Evolutionary conservation across 2,797 vertebrate genomes (phyloP).

Genomic region (Pseudotriccus pelzelni): DNA sequence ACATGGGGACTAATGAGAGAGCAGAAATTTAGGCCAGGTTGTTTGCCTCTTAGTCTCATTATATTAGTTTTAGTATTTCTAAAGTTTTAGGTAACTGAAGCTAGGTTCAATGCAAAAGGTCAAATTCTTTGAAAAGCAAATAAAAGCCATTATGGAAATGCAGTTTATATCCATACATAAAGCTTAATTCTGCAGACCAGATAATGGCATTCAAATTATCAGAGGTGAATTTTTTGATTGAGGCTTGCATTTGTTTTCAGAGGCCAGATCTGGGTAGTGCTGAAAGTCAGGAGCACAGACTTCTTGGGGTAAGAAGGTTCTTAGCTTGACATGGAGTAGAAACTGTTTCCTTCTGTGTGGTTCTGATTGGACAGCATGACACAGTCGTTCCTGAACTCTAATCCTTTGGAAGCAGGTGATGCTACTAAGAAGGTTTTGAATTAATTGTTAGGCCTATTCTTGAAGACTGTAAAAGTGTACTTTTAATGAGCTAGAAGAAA

Average conservation of each 20-base stretch:
- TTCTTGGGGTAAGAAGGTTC: not conserved
- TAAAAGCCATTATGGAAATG: not conserved
- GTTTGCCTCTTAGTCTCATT: not conserved
- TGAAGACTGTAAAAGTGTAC: slow-evolving; percentile 36
- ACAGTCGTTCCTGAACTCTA: rapidly evolving
- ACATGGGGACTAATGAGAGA: not conserved
- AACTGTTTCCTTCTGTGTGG: not conserved
- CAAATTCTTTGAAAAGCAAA: not conserved
- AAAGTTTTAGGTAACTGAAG: not conserved
- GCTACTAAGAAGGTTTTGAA: slow-evolving; percentile 33
- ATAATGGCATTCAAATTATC: not conserved
- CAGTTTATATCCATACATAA: not conserved
- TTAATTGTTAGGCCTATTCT: slow-evolving; percentile 37
- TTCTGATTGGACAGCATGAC: not conserved
- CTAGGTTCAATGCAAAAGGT: not conserved
- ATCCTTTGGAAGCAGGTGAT: slow-evolving; percentile 24
- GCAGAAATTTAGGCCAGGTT: not conserved
- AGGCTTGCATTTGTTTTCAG: not conserved
- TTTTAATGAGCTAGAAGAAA: slow-evolving; percentile 60
- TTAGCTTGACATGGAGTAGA: not conserved
- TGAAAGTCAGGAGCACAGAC: not conserved
- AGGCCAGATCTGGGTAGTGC: not conserved
- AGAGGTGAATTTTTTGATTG: not conserved
- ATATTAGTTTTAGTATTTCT: not conserved
- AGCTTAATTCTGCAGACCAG: rapidly evolving